Evolutionary conservation across 2,797 vertebrate genomes (phyloP), one percentile per base, ranked within the genome.

Genomic region (Tympanoctomys barrerae): DNA sequence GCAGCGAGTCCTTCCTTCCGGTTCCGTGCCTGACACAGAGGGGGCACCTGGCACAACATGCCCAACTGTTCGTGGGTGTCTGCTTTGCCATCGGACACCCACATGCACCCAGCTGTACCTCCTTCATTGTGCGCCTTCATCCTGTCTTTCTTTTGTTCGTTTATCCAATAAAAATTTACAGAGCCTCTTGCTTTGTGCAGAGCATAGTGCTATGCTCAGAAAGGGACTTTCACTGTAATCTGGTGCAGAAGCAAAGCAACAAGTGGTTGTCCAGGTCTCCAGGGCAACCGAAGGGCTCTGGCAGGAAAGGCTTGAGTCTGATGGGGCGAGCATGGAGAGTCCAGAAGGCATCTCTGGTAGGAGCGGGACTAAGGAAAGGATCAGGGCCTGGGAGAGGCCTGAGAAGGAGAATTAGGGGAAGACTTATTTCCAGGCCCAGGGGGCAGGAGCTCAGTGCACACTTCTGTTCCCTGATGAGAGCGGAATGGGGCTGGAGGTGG

Each of bases 261-360:
- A 26, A 31, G 42, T 22, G 24, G 8, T 9, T 16, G 18, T 49
- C 75, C 33, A 42, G 39, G 57, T 52, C 42, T 68, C 73, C 42
- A 21, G 0, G 0, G 10, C 46, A 9, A 19, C 14, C 10, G 2
- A 31, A 46, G 46, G 66, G 4, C 33, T 4, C 1, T 2, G 14
- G 62, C 22, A 7, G 36, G 39, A 21, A 54, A 57, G 52, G 9
- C 7, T 52, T 16, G 39, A 59, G 6, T 22, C 4, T 33, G 46
- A 39, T 1, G 0, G 54, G 42, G 14, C 31, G 21, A 46, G 39
- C 62, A 12, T 24, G 3, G 57, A 46, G 39, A 52, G 59, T 0
- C 0, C 0, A 70, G 64, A 57, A 83, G 78, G 24, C 13, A 11
- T 54, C 46, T 39, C 49, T 46, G 22, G 26, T 11, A 70, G 62